Evolutionary conservation across 2,888 invertebrate species (phyloP).

Genomic region (Cylloceria caligata): DNA sequence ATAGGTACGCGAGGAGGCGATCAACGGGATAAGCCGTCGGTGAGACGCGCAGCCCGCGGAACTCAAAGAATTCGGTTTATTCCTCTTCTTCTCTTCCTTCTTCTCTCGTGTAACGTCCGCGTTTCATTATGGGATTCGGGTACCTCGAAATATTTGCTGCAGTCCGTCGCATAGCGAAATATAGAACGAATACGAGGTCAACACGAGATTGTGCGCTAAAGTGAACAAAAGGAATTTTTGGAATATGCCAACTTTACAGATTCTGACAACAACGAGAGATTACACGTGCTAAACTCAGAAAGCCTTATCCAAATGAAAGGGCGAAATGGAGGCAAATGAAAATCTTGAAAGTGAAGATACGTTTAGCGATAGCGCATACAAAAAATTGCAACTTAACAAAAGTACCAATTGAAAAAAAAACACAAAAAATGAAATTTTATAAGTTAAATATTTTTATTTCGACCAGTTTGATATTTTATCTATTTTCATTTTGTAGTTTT

Average conservation of each 20-base stretch:
- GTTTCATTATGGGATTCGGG: conserved; percentile 44
- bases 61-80: conserved; percentile 67
- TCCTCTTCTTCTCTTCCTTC: conserved; percentile 55
- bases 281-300: too few species aligned
- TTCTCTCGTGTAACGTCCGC: background rate
- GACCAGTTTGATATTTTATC: too few species aligned
- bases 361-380: too few species aligned
- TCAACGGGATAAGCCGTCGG: conserved; percentile 60
- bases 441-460: too few species aligned
- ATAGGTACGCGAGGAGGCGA: conserved; percentile 44
- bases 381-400: too few species aligned
- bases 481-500: too few species aligned
- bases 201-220: background rate
- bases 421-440: too few species aligned
- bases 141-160: conserved; percentile 61
- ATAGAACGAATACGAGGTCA: background rate
- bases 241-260: background rate
- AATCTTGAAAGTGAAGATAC: too few species aligned
- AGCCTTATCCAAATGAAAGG: too few species aligned
- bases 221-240: background rate
- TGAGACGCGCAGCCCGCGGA: conserved; percentile 66
- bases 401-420: too few species aligned
- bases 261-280: background rate
- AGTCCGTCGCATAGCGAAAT: conserved; percentile 33
- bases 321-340: too few species aligned